A percentile compares a stretch with the other conserved stretches of the same genome.
Evolutionary conservation across 2,113 vertebrate species (phyloP).

Genomic region (Melanostigma gelatinosum): DNA sequence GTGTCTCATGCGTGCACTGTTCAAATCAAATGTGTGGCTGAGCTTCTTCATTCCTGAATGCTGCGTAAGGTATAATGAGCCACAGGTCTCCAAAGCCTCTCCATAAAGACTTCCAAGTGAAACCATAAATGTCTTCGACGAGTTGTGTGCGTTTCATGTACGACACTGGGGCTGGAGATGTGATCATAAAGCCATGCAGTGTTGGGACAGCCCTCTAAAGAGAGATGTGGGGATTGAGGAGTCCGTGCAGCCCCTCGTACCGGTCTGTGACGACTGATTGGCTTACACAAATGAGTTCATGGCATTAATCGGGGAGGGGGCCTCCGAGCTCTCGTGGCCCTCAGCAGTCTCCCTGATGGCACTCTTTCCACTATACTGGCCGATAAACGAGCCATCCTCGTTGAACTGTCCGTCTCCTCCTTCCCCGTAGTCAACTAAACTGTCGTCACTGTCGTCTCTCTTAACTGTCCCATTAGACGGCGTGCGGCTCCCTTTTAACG

Average conservation of each 20-base stretch:
- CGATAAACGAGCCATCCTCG: conserved; percentile 99
- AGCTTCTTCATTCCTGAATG: conserved; percentile 33
- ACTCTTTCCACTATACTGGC: conserved; percentile 97
- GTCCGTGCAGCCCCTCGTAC: conserved; percentile 41
- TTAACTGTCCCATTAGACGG: conserved; percentile 97
- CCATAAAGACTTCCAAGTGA: conserved; percentile 12
- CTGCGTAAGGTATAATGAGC: conserved; percentile 16
- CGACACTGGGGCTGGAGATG: conserved; percentile 27
- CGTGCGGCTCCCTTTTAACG: conserved; percentile 95
- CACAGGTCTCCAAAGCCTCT: conserved; percentile 22
- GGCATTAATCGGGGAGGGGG: conserved; percentile 94
- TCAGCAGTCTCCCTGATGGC: conserved; percentile 90
- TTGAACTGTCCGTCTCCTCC: conserved; percentile 98
- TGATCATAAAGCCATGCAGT: conserved; percentile 68
- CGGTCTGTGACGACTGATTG: conserved; percentile 16
- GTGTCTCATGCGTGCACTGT: conserved; percentile 88
- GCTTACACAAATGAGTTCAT: conserved; percentile 95
- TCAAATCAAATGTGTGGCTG: conserved; percentile 55
- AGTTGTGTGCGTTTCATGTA: conserved; percentile 17
- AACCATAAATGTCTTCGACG: conserved; percentile 16
- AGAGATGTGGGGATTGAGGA: conserved; percentile 42
- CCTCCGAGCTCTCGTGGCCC: conserved; percentile 95
- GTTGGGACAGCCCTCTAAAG: conserved; percentile 28
- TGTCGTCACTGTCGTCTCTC: conserved; percentile 97
- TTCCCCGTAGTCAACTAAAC: conserved; percentile 99